phyloP scores from a whole-genome alignment of 2,113 vertebrate genomes.

The Entomyzon cyanotis region DNA sequence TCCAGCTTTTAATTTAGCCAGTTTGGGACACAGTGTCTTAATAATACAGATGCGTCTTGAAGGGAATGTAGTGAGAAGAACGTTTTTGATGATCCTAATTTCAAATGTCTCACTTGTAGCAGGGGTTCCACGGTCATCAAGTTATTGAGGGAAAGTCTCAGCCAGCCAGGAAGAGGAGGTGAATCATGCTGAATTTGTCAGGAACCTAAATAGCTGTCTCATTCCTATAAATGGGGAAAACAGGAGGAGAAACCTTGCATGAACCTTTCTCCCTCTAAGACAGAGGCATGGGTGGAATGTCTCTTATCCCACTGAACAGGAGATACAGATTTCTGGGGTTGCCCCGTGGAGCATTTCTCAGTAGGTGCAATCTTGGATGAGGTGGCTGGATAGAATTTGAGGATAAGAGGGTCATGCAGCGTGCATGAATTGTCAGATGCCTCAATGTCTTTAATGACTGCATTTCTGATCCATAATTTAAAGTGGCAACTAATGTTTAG shows the following conservation, averaged over 20 bases:
- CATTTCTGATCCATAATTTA: neutral
- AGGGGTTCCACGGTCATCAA: rapidly evolving
- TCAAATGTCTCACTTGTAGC: neutral
- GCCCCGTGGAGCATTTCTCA: neutral
- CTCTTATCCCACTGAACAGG: neutral
- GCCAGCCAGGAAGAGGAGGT: neutral
- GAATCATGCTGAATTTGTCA: neutral
- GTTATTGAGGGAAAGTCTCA: neutral
- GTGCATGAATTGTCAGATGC: neutral
- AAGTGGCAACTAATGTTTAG: neutral
- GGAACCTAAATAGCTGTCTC: neutral
- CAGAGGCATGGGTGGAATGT: rapidly evolving
- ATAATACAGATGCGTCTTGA: neutral
- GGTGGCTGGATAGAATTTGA: neutral
- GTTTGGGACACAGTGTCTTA: neutral
- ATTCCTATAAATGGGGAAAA: neutral
- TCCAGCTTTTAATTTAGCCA: neutral
- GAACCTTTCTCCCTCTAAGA: neutral
- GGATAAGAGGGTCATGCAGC: neutral
- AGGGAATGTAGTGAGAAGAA: neutral
- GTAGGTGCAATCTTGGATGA: neutral
- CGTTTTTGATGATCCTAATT: neutral
- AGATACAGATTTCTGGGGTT: neutral
- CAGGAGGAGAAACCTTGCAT: neutral
- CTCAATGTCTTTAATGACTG: neutral